phyloP scores from a whole-genome alignment of 2,797 vertebrate species.

The Tapera naevia region DNA sequence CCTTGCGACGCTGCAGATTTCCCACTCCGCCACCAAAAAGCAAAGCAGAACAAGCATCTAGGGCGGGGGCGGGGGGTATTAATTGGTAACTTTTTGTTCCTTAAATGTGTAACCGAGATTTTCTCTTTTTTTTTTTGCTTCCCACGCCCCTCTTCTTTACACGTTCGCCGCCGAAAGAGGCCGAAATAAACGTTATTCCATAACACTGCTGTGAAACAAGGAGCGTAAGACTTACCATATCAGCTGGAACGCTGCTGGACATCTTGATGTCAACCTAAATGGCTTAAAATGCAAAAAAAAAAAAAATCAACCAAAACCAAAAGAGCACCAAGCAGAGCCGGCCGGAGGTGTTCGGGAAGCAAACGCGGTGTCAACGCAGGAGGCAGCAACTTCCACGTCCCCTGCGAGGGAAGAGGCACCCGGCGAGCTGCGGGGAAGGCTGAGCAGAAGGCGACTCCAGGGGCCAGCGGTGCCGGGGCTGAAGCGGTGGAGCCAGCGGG shows the following conservation, averaged over 20 bases:
- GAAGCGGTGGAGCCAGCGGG: constrained; percentile 27
- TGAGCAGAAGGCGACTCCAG: constrained; percentile 14
- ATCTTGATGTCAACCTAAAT: constrained; percentile 72
- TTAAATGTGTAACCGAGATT: constrained; percentile 2
- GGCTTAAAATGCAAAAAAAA: background rate
- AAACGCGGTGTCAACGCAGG: background rate
- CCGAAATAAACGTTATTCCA: background rate
- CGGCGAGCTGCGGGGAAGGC: background rate
- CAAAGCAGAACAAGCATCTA: constrained; percentile 5
- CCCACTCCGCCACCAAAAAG: background rate
- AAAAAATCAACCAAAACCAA: background rate
- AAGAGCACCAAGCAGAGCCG: background rate
- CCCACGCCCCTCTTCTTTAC: background rate
- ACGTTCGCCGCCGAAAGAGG: background rate
- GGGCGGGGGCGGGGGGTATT: background rate
- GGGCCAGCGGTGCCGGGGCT: constrained; percentile 5
- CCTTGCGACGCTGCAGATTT: constrained; percentile 23
- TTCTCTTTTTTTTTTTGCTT: background rate
- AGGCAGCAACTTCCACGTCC: constrained; percentile 32
- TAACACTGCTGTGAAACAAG: background rate
- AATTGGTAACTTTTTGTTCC: constrained; percentile 58
- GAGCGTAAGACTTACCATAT: constrained; percentile 73
- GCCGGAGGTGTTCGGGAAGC: background rate
- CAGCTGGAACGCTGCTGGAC: constrained; percentile 80
- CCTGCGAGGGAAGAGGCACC: background rate